These are phyloP conservation scores for Xyrauchen texanus DNA, from an alignment of 2,113 vertebrate species.

Conservation along the genomic window DNA sequence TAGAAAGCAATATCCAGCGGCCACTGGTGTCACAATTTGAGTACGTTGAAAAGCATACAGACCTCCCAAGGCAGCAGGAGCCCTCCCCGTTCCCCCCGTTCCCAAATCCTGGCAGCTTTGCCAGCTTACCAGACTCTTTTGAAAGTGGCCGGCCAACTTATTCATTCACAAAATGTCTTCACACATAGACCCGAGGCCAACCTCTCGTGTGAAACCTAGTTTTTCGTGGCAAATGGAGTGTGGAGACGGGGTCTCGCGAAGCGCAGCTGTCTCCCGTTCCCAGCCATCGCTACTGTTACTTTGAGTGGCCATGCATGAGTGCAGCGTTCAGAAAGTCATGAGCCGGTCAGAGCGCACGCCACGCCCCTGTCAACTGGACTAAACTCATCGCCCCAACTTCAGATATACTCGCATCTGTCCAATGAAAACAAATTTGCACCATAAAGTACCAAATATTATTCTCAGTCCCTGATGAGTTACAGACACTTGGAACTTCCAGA, in stretches of 20 bases:
- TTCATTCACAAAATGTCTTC: conserved; percentile 62
- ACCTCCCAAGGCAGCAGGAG: conserved; percentile 55
- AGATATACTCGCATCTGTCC: background rate
- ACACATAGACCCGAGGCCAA: conserved; percentile 53
- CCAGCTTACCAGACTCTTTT: conserved; percentile 66
- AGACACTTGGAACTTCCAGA: too few relatives aligned
- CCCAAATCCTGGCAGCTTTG: conserved; percentile 53
- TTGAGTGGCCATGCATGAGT: conserved; percentile 76
- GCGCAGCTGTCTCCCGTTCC: conserved; percentile 70
- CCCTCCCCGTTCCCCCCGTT: conserved; percentile 60
- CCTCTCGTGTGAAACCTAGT: conserved; percentile 56
- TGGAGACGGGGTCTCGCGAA: conserved; percentile 62
- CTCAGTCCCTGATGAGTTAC: too few relatives aligned
- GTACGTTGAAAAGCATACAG: conserved; percentile 58
- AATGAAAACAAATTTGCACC: too few relatives aligned
- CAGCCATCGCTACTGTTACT: conserved; percentile 80
- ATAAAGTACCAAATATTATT: too few relatives aligned
- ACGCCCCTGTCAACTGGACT: conserved; percentile 66
- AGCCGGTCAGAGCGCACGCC: conserved; percentile 64
- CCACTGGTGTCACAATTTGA: conserved; percentile 63
- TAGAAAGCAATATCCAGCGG: conserved; percentile 65
- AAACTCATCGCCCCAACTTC: conserved; percentile 37
- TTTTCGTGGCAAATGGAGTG: conserved; percentile 60
- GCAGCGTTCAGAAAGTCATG: conserved; percentile 67
- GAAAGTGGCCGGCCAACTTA: conserved; percentile 63